Base-by-base conservation (phyloP, 2,797 vertebrate species). In the Pitangus sulphuratus region DNA sequence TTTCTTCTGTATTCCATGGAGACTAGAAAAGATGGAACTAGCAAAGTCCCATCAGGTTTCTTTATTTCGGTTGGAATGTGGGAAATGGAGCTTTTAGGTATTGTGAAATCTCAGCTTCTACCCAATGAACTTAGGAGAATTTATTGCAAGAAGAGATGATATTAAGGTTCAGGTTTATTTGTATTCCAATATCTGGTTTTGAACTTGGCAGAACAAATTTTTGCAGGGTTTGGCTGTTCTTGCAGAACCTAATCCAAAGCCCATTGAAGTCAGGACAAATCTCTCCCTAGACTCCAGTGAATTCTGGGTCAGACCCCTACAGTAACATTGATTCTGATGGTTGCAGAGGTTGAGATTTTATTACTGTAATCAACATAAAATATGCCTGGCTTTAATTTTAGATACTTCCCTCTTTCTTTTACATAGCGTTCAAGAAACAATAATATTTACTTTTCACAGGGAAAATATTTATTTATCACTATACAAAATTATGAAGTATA, bases 121-220 rank as follows among this genome's bases (percentile, higher is more conserved):
- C 79, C 75, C 84, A 87, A 81, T 58, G 87, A 95, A 78, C 79
- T 92, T 65, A 78, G 65, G 93, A 91, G 62, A 91, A 95, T 96
- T 96, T 96, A 96, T 96, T 96, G 69, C 89, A 76, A 91, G 72
- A 89, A 66, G 65, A 93, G 89, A 94, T 93, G 94, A 93, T 96
- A 96, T 84, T 96, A 83, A 95, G 91, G 91, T 96, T 95, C 92
- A 74, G 77, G 90, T 96, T 96, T 96, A 96, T 95, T 96, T 95
- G 85, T 90, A 66, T 84, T 94, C 95, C 79, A 95, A 96, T 87
- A 76, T 93, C 93, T 95, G 89, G 85, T 96, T 96, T 96, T 91
- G 96, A 96, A 94, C 93, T 93, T 96, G 93, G 93, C 96, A 96
- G 93, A 75, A 89, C 62, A 89, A 61, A 15, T 79, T 90, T 96